Base-by-base conservation (phyloP, 1,140 invertebrate genomes). In the Leucophenga varia region DNA sequence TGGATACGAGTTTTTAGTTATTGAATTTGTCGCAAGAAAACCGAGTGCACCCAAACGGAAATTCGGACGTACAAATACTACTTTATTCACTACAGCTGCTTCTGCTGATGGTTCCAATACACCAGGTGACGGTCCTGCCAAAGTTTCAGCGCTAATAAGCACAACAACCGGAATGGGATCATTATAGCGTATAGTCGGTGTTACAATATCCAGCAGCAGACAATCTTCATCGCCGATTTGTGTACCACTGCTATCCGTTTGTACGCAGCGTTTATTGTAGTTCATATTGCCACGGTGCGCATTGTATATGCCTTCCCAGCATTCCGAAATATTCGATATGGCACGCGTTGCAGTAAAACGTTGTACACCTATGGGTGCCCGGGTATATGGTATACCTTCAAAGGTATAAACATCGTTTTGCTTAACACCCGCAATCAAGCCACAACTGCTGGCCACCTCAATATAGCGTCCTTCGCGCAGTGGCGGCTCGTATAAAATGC, bases 311-410 rank as follows among this genome's bases (percentile, higher is more conserved):
- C n/a, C 86, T 53, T 87, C 87, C 90, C 90, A 93, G 65, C 91
- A 94, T 42, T 87, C 78, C n/a, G n/a, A n/a, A n/a, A n/a, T n/a
- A n/a, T 13, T 86, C 81, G 31, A 93, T 77, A 13, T 88, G 3
- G 83, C 79, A 30, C 83, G 82, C 82, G n/a, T n/a, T n/a, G n/a
- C n/a, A n/a, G n/a, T n/a, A n/a, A 89, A 94, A 47, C 91, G 80
- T 17, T 79, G 78, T 34, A 86, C 81, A 9, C 77, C 82, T 0
- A 87, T 52, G 0, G 91, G 91, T 9, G 90, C 86, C 12, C 84
- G 60, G 3, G 91, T 91, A 71, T 91, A 95, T 0, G 91, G 91
- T 38, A 95, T 88, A 13, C 90, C 90, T 13, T 84, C 83, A 74
- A 94, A 94, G 2, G 87, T 86, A 55, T 86, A 87, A 2, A 83